Base-by-base conservation (phyloP, 2,888 invertebrate genomes). In the Pseudoips prasinana region DNA sequence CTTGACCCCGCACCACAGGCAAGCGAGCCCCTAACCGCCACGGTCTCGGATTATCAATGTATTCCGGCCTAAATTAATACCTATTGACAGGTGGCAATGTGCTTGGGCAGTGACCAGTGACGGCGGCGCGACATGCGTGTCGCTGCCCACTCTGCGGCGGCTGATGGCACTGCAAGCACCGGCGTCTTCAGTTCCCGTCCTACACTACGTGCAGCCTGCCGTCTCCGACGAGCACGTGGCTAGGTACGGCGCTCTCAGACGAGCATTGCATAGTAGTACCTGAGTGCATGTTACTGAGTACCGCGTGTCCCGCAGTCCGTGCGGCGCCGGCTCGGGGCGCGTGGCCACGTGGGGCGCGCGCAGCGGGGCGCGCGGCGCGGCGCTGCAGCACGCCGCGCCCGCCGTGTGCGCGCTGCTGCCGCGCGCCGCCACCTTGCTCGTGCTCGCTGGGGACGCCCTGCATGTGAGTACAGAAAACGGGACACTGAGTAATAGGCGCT, bases 41-140 rank as follows among this genome's bases (percentile, higher is more conserved):
- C 20, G 7, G 20, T n/a, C n/a, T 20, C 20, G 20, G n/a, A 20
- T 20, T 3, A 20, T n/a, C n/a, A 20, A n/a, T 7, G 2, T n/a
- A n/a, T 7, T 7, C 2, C n/a, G 20, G n/a, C 20, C 7, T 2
- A 20, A 7, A 14, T 2, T 14, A 14, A 14, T 14, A 5, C 14
- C 3, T 7, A 7, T 20, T 14, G 14, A 7, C 63, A 80, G 80
- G 29, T 69, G 60, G 4, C 59, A 65, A 1, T 66, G 70, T 48
- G 49, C 72, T 50, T 80, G 79, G 80, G 72, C 61, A 36, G 46
- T 59, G 45, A 59, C 63, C 32, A 29, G 49, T 8, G 64, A 54
- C 38, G 76, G 73, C 31, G 52, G 57, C 38, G 64, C 56, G 32
- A 23, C 39, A 43, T 74, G 79, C 63, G 58, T 57, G 35, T 55